phyloP scores from a whole-genome alignment of 2,113 vertebrate species.

The Ptyas mucosa region DNA sequence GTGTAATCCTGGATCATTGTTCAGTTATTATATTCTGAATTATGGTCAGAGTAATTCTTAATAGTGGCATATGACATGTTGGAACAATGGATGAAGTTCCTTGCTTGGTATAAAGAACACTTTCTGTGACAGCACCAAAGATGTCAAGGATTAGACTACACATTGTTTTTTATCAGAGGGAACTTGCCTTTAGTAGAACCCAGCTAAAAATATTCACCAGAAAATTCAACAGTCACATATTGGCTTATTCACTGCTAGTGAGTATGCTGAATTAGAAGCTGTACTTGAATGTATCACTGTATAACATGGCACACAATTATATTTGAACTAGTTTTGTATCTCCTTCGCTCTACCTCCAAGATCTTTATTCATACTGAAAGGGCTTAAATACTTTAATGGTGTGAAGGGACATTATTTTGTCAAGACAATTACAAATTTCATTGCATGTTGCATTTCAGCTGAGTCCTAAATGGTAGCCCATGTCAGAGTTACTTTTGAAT shows the following conservation, averaged over 20 bases:
- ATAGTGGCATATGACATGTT: neutral
- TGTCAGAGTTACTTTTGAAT: conserved; percentile 15
- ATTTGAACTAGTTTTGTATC: neutral
- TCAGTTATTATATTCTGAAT: neutral
- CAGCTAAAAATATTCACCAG: neutral
- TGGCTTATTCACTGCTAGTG: neutral
- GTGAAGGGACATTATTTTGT: neutral
- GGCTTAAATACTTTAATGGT: neutral
- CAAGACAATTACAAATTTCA: conserved; percentile 15
- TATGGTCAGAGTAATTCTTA: neutral
- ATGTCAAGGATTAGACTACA: neutral
- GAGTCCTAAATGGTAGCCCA: conserved; percentile 17
- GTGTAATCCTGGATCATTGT: neutral
- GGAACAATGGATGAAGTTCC: neutral
- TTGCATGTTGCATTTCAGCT: neutral
- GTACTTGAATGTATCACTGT: neutral
- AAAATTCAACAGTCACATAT: neutral
- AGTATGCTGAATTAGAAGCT: neutral
- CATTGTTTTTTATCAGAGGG: neutral
- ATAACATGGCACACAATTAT: neutral
- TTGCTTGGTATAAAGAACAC: neutral
- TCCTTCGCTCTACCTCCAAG: neutral
- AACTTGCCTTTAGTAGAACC: neutral
- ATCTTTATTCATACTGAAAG: neutral
- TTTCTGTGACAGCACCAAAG: neutral